Evolutionary conservation across 1,140 invertebrate species (phyloP).

Genomic region (Dendroctonus ponderosae): DNA sequence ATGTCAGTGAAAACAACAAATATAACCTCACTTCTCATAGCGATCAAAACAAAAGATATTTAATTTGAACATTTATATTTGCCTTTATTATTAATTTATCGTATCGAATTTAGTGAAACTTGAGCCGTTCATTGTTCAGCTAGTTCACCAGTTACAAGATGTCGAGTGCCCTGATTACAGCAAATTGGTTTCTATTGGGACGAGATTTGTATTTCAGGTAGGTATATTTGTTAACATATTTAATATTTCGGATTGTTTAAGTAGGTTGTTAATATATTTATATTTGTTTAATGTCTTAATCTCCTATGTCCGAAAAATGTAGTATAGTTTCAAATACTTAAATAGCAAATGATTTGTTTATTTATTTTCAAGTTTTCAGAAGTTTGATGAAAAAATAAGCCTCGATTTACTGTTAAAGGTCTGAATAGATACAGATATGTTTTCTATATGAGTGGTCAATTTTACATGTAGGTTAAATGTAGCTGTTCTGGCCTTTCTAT

Average conservation of each 20-base stretch:
- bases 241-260: background rate
- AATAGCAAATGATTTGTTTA: background rate
- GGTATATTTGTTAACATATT: slow-evolving; percentile 7
- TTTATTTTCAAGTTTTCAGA: background rate
- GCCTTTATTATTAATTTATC: too few relatives aligned
- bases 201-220: slow-evolving; percentile 68
- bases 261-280: background rate
- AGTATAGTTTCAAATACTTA: background rate
- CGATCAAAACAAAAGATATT: too few relatives aligned
- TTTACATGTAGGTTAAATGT: too few relatives aligned
- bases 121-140: too few relatives aligned
- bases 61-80: too few relatives aligned
- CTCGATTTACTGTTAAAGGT: background rate
- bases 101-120: too few relatives aligned
- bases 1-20: too few relatives aligned
- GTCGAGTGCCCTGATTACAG: slow-evolving; percentile 60
- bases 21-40: too few relatives aligned
- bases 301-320: background rate
- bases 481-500: too few relatives aligned
- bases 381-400: background rate
- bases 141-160: slow-evolving; percentile 23
- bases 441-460: too few relatives aligned
- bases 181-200: slow-evolving; percentile 70
- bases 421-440: too few relatives aligned
- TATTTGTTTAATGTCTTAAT: background rate